These are phyloP conservation scores for Athrips mouffetella DNA, from an alignment of 2,888 invertebrate genomes.

Conservation along the genomic window DNA sequence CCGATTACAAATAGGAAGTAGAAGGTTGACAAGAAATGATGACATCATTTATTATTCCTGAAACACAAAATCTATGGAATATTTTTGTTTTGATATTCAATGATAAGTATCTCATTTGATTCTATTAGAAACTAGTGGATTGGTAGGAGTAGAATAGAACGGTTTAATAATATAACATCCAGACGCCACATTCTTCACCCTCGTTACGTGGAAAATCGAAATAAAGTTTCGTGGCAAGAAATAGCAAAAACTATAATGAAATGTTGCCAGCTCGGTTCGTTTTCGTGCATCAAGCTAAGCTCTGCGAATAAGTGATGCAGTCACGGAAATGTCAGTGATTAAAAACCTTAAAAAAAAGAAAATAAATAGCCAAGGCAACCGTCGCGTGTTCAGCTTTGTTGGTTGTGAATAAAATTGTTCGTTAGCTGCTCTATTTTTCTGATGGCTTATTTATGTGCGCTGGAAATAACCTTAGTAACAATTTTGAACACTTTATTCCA, in stretches of 20 bases:
- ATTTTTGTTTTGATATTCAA: no score
- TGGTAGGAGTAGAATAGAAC: not conserved
- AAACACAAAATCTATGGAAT: no score
- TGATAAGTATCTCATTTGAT: no score
- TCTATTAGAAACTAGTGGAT: no score
- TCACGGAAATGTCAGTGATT: constrained; percentile 62
- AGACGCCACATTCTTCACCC: constrained; percentile 33
- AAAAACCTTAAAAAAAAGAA: constrained; percentile 33
- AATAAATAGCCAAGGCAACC: constrained; percentile 15
- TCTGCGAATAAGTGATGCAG: constrained; percentile 42
- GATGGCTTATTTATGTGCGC: constrained; percentile 17
- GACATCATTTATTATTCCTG: no score
- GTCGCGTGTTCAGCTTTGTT: constrained; percentile 17
- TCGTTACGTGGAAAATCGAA: constrained; percentile 32
- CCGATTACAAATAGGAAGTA: no score
- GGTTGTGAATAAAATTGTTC: constrained; percentile 19
- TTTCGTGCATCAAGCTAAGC: constrained; percentile 37
- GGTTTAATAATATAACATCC: constrained; percentile 26
- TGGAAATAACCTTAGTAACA: not conserved
- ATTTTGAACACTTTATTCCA: no score
- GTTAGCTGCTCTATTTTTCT: constrained; percentile 11
- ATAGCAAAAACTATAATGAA: constrained; percentile 36
- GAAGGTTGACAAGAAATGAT: no score
- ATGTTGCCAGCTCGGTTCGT: constrained; percentile 26
- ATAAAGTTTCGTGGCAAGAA: constrained; percentile 35